Conservation (phyloP, 37 sponge, comb jelly and placozoan genomes). For the Axinella damicornis region DNA sequence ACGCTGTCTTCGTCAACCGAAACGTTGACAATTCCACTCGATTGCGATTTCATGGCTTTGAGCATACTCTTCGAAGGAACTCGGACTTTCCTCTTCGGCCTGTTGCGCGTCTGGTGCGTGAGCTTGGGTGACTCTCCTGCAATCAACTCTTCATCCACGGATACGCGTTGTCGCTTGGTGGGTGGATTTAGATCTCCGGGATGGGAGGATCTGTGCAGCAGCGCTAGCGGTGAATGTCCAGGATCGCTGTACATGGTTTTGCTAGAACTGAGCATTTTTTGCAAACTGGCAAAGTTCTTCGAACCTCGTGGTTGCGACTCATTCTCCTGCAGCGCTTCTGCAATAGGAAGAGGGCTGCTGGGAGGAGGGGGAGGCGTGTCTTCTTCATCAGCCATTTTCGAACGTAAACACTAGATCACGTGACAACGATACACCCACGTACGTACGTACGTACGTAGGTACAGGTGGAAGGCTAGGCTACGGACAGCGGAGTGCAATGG, state of each 20-base stretch:
- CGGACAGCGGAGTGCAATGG: too few species aligned
- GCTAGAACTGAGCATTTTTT: slow-evolving; percentile 13
- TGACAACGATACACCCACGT: too few species aligned
- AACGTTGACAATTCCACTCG: too few species aligned
- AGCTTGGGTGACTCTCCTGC: slow-evolving; percentile 24
- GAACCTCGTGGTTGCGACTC: neutral
- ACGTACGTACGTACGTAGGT: too few species aligned
- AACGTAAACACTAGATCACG: too few species aligned
- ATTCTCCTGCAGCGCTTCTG: neutral
- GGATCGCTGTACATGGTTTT: slow-evolving; percentile 19
- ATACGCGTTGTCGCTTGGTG: neutral
- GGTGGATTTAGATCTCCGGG: slow-evolving; percentile 32
- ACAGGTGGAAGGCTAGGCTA: too few species aligned
- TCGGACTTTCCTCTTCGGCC: slow-evolving; percentile 61
- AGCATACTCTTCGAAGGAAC: slow-evolving; percentile 8
- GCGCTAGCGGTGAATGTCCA: neutral
- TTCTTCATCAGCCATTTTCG: neutral
- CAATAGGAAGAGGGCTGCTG: slow-evolving; percentile 4
- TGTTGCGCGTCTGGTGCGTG: slow-evolving; percentile 41
- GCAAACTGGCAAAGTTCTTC: slow-evolving; percentile 32
- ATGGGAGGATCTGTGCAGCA: too few species aligned
- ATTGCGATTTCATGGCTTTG: neutral
- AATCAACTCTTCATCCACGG: neutral
- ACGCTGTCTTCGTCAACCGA: too few species aligned
- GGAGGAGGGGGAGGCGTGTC: slow-evolving; percentile 37